phyloP scores from a whole-genome alignment of 1,140 invertebrate genomes.

The Drosophila teissieri region DNA sequence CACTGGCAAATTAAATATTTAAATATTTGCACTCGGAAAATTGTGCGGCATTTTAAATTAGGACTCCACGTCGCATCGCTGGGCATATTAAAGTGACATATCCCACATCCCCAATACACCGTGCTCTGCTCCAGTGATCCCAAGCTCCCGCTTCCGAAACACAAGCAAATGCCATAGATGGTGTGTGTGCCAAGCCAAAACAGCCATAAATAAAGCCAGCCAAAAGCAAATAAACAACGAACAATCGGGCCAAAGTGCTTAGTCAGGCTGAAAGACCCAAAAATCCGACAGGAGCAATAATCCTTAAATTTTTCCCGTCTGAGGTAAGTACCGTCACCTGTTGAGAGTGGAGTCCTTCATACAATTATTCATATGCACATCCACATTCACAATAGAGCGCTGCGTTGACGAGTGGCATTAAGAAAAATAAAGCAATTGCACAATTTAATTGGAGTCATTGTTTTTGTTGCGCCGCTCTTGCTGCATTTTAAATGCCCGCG shows the following conservation, averaged over 20 bases:
- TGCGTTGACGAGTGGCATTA: slow-evolving; percentile 33
- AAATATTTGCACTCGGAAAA: slow-evolving; percentile 49
- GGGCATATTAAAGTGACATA: slow-evolving; percentile 37
- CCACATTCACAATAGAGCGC: background rate
- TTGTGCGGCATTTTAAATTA: slow-evolving; percentile 59
- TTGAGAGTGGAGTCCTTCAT: slow-evolving; percentile 31
- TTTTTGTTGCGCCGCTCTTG: slow-evolving; percentile 34
- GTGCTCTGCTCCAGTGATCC: slow-evolving; percentile 16
- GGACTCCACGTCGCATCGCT: slow-evolving; percentile 23
- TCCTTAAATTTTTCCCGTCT: background rate
- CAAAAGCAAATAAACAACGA: slow-evolving; percentile 36
- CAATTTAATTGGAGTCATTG: slow-evolving; percentile 46
- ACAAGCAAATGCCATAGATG: background rate
- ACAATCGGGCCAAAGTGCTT: slow-evolving; percentile 44
- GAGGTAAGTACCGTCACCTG: slow-evolving; percentile 45
- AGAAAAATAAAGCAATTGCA: slow-evolving; percentile 38
- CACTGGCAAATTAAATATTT: slow-evolving; percentile 50
- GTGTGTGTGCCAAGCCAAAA: slow-evolving; percentile 35
- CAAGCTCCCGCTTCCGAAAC: background rate
- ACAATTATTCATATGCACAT: slow-evolving; percentile 36
- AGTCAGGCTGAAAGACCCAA: slow-evolving; percentile 33
- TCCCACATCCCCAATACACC: slow-evolving; percentile 15
- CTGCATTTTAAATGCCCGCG: slow-evolving; percentile 60
- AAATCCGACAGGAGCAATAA: slow-evolving; percentile 7
- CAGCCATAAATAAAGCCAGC: slow-evolving; percentile 45